These are phyloP conservation scores for Aleiodes testaceus DNA, from an alignment of 2,888 invertebrate genomes.

Conservation along the genomic window DNA sequence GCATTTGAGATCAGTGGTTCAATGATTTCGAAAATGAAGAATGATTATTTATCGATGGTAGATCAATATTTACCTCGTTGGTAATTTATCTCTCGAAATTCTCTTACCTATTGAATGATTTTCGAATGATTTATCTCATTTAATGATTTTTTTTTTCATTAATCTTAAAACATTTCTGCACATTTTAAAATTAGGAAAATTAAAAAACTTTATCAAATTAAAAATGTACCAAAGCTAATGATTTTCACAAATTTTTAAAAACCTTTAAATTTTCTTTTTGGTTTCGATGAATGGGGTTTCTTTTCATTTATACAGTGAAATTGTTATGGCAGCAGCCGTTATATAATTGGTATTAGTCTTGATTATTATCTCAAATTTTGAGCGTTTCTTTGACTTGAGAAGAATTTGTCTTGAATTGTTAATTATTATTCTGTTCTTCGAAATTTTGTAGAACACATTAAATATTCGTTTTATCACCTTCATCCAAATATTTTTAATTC, in stretches of 20 bases:
- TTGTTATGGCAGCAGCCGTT: conserved; percentile 55
- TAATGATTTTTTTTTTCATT: background rate
- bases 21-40: background rate
- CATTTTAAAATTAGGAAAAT: background rate
- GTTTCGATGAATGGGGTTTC: conserved; percentile 40
- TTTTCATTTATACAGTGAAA: conserved; percentile 46
- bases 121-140: background rate
- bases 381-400: conserved; percentile 57
- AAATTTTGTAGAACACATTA: conserved; percentile 39
- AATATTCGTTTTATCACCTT: conserved; percentile 51
- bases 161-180: too few relatives aligned
- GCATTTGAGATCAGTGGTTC: conserved; percentile 1
- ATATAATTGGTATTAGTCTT: conserved; percentile 68
- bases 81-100: too few relatives aligned
- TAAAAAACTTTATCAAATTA: conserved; percentile 12
- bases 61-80: background rate
- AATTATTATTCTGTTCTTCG: conserved; percentile 36
- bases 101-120: background rate
- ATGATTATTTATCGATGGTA: background rate
- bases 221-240: conserved; percentile 25
- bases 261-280: background rate
- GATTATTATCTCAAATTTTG: conserved; percentile 70
- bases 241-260: background rate
- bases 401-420: conserved; percentile 46
- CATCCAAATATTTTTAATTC: too few relatives aligned